Conservation (phyloP, 2,888 invertebrate species). For the Agonopterix subpropinquella region DNA sequence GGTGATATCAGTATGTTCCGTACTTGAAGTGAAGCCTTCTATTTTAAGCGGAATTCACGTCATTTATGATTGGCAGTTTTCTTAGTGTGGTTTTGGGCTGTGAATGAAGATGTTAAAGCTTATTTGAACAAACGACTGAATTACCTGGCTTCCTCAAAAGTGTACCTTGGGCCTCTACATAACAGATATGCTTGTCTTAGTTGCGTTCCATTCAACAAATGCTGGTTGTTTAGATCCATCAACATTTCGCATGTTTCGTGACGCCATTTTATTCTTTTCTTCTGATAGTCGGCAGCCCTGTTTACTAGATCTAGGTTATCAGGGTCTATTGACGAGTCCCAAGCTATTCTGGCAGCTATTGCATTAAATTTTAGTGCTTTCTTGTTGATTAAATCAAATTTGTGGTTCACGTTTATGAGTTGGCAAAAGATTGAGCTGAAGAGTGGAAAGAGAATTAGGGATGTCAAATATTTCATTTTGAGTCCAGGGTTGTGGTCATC, state of each 20-base stretch:
- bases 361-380: slow-evolving; percentile 41
- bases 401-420: slow-evolving; percentile 17
- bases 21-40: too few relatives aligned
- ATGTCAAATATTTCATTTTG: neutral
- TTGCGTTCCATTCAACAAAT: slow-evolving; percentile 47
- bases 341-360: slow-evolving; percentile 49
- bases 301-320: slow-evolving; percentile 27
- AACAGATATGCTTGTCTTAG: slow-evolving; percentile 74
- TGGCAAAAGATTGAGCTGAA: slow-evolving; percentile 18
- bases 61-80: too few relatives aligned
- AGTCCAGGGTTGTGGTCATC: neutral
- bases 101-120: too few relatives aligned
- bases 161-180: slow-evolving; percentile 78
- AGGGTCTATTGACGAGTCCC: slow-evolving; percentile 51
- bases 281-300: slow-evolving; percentile 36
- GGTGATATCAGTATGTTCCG: too few relatives aligned
- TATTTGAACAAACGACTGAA: too few relatives aligned
- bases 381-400: slow-evolving; percentile 46
- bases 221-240: slow-evolving; percentile 24
- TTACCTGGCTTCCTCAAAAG: slow-evolving; percentile 71
- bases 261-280: slow-evolving; percentile 44
- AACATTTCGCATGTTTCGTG: slow-evolving; percentile 35
- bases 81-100: too few relatives aligned
- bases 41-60: too few relatives aligned
- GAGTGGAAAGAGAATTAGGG: slow-evolving; percentile 5